A percentile compares a stretch with the other conserved stretches of the same genome.
These are phyloP conservation scores for Neoscelio sp. DNA, from an alignment of 2,888 invertebrate genomes.

Conservation along the genomic window DNA sequence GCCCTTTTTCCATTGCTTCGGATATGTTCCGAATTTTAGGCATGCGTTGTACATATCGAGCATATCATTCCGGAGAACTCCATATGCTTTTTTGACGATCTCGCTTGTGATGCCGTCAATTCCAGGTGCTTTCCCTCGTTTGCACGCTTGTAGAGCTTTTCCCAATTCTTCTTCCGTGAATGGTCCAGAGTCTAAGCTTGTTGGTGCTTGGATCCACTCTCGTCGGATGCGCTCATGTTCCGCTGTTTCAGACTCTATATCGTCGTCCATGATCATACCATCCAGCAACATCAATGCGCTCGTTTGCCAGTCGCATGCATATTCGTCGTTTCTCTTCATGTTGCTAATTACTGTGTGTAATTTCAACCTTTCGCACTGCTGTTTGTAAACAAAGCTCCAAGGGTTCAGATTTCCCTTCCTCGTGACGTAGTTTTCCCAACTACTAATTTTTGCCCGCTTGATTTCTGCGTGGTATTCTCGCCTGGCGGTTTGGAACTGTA, in stretches of 20 bases:
- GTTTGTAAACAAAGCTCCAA: slow-evolving; percentile 21
- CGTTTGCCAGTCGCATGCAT: too few species aligned
- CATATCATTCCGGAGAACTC: neutral
- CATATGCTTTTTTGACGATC: neutral
- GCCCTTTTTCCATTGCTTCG: slow-evolving; percentile 28
- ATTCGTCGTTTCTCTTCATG: too few species aligned
- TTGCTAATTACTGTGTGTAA: too few species aligned
- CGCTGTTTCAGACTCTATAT: too few species aligned
- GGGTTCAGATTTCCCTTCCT: slow-evolving; percentile 9
- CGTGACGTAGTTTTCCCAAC: slow-evolving; percentile 16
- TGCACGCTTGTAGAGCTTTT: neutral
- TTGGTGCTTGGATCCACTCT: too few species aligned
- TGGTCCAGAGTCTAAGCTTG: neutral
- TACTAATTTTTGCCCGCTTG: neutral
- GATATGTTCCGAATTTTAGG: slow-evolving; percentile 24
- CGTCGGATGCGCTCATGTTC: too few species aligned
- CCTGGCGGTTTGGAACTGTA: too few species aligned
- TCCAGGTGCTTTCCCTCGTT: slow-evolving; percentile 14
- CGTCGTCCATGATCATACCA: too few species aligned
- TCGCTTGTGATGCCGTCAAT: neutral
- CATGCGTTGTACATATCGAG: slow-evolving; percentile 12
- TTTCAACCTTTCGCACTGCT: slow-evolving; percentile 1
- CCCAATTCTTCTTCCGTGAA: neutral
- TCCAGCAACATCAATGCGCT: too few species aligned
- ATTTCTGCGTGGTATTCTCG: neutral